Percentiles rank a stretch among this genome's conserved stretches.
Evolutionary conservation across 2,113 vertebrate species (phyloP).

Genomic region (Stomatorhinus ivindoensis): DNA sequence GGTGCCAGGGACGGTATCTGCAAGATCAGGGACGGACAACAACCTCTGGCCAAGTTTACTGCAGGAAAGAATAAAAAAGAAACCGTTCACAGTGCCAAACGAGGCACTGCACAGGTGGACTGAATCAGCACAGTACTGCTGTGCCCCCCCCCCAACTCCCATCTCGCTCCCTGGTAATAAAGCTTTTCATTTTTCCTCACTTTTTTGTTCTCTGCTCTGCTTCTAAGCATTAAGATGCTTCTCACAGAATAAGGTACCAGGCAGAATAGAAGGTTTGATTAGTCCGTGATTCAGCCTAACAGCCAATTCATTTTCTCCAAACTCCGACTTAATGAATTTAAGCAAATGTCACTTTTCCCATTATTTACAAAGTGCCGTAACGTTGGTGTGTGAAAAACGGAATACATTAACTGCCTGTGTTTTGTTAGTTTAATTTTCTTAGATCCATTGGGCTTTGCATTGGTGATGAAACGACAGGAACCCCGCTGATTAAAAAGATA

Average conservation of each 20-base stretch:
- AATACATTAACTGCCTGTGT: not conserved
- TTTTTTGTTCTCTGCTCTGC: not conserved
- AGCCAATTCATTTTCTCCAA: not conserved
- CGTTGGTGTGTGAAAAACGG: not conserved
- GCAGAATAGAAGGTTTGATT: not conserved
- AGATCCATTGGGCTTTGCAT: not conserved
- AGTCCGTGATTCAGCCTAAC: not conserved
- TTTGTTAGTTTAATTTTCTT: not conserved
- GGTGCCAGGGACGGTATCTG: not conserved
- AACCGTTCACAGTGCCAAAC: not conserved
- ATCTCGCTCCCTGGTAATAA: not conserved
- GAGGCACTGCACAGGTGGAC: not conserved
- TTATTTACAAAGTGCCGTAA: not conserved
- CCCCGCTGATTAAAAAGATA: not conserved
- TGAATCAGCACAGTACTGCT: not conserved
- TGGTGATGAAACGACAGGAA: not conserved
- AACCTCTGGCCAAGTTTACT: not conserved
- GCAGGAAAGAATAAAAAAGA: not conserved
- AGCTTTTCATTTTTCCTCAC: slow-evolving; percentile 18
- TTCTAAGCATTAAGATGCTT: not conserved
- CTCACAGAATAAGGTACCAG: not conserved
- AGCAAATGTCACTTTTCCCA: slow-evolving; percentile 1
- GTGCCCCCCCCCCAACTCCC: not conserved
- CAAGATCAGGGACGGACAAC: not conserved
- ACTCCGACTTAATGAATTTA: not conserved